Evolutionary conservation across 1,140 invertebrate species (phyloP), one percentile per base, ranked within the genome.

Genomic region (Luehdorfia chinensis): DNA sequence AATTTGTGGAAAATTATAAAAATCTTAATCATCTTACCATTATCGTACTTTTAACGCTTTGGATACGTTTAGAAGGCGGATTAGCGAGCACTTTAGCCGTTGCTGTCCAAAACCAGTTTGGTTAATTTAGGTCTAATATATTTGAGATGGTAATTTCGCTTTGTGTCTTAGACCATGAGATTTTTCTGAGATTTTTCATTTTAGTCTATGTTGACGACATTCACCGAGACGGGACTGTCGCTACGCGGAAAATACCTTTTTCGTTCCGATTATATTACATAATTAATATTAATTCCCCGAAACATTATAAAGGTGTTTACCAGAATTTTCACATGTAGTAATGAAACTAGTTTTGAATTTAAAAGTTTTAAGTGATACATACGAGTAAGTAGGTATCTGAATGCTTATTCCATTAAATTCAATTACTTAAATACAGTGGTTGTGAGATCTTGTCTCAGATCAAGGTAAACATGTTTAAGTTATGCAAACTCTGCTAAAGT

Each of bases 381-480:
- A 31, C 30, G 12, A 12, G 12, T 2, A 31, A 5, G n/a, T n/a
- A n/a, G n/a, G n/a, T n/a, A n/a, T n/a, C n/a, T n/a, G n/a, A n/a
- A n/a, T 31, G 9, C 12, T 31, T 4, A 31, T 31, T 19, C 27
- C 23, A 43, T 43, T 30, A 16, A 30, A 8, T 43, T 30, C 18
- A 30, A 16, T 43, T 28, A 43, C 18, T 43, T 30, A 18, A 30
- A 30, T 8, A 13, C 14, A 5, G 4, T 30, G 33, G 4, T 18
- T 15, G 25, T 16, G 39, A 16, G 39, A 43, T 28, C 25, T 18
- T 43, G 39, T 43, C 25, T 43, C 28, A 43, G 39, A 30, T 43
- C 25, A 43, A 43, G 39, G 39, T 43, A 43, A 43, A 43, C 39
- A 30, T 15, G 39, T 43, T 30, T 16, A 43, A 16, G 25, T 43